phyloP scores from a whole-genome alignment of 2,888 invertebrate genomes.

The Drosophila ezoana region DNA sequence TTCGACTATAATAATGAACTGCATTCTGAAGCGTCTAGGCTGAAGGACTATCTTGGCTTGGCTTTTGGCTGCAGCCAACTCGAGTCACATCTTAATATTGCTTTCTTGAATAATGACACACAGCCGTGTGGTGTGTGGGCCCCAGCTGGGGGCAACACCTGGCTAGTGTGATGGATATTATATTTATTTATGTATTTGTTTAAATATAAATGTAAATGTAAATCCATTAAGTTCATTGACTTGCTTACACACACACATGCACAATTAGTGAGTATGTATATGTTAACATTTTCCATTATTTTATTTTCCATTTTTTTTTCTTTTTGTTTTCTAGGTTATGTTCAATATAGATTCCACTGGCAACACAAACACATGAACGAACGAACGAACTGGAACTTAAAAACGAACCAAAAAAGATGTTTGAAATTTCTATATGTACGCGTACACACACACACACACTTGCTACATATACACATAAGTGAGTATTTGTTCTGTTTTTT shows the following conservation, averaged over 20 bases:
- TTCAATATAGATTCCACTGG: conserved; percentile 22
- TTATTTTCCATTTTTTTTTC: not conserved
- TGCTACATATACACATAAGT: conserved; percentile 23
- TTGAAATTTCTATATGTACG: conserved; percentile 7
- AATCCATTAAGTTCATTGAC: conserved; percentile 35
- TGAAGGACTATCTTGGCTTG: not conserved
- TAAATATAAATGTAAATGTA: conserved; percentile 40
- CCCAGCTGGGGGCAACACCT: conserved; percentile 28
- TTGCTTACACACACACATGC: conserved; percentile 26
- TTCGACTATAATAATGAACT: not conserved
- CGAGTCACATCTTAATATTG: conserved; percentile 71
- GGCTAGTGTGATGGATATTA: conserved; percentile 53
- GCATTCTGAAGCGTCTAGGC: conserved; percentile 1
- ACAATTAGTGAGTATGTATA: conserved; percentile 33
- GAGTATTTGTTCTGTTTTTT: conserved; percentile 9
- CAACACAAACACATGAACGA: conserved; percentile 28
- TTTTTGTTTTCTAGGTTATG: conserved; percentile 11
- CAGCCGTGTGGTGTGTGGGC: conserved; percentile 22
- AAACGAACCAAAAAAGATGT: conserved; percentile 1
- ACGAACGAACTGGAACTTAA: conserved; percentile 20
- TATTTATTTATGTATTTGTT: conserved; percentile 26
- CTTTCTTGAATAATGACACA: conserved; percentile 70
- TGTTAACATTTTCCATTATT: not conserved
- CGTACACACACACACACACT: conserved; percentile 42
- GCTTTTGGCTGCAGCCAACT: conserved; percentile 45